These are phyloP conservation scores for Pangasianodon gigas DNA, from an alignment of 2,113 vertebrate genomes.

Conservation along the genomic window DNA sequence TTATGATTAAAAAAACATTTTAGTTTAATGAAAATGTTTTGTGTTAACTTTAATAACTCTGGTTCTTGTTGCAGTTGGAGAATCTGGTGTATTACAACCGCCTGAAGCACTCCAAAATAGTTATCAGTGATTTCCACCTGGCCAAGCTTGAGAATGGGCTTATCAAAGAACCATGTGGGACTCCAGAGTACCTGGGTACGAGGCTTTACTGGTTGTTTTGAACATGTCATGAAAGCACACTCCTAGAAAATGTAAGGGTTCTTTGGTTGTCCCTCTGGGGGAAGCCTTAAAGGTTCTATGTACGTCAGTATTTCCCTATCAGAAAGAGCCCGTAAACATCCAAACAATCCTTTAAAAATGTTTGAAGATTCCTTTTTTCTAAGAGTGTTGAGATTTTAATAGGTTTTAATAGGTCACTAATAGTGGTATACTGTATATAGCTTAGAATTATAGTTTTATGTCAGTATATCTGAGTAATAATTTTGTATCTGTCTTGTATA, in stretches of 20 bases:
- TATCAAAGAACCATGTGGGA: conserved; percentile 97
- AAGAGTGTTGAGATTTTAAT: background rate
- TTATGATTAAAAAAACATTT: background rate
- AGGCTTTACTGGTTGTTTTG: background rate
- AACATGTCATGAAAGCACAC: background rate
- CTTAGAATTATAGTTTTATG: too few relatives aligned
- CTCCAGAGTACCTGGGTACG: conserved; percentile 94
- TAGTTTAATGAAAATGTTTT: background rate
- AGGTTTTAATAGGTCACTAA: background rate
- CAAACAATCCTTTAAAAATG: background rate
- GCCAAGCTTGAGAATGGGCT: conserved; percentile 95
- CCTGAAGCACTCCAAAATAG: conserved; percentile 98
- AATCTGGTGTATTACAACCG: conserved; percentile 97
- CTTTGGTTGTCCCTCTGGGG: background rate
- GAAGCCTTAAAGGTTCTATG: background rate
- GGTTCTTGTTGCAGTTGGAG: conserved; percentile 80
- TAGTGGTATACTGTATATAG: background rate
- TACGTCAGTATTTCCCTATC: background rate
- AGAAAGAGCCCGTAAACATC: background rate
- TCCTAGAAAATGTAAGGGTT: background rate
- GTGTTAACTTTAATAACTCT: background rate
- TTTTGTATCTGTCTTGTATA: too few relatives aligned
- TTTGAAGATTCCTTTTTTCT: background rate
- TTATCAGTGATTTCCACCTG: conserved; percentile 98
- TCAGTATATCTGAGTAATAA: too few relatives aligned